A percentile compares a stretch with the other conserved stretches of the same genome.
These are phyloP conservation scores for Craseonycteris thonglongyai DNA, from an alignment of 2,113 vertebrate species.

Conservation along the genomic window DNA sequence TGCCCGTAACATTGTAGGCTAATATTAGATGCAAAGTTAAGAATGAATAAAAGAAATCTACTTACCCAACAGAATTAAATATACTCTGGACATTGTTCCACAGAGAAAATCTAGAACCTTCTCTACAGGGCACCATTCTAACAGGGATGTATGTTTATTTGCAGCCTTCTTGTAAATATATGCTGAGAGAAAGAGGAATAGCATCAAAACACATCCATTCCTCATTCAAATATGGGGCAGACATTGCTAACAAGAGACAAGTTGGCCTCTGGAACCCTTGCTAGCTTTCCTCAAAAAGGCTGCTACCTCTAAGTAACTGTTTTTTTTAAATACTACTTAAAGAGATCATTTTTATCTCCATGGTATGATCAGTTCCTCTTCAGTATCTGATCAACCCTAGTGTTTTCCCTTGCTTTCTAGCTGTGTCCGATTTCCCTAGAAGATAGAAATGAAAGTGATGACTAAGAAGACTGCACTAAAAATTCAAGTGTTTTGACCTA, in stretches of 20 bases:
- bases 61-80: not conserved
- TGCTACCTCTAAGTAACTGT: not conserved
- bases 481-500: slow-evolving; percentile 57
- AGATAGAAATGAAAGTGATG: slow-evolving; percentile 64
- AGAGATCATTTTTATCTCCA: slow-evolving; percentile 31
- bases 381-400: slow-evolving; percentile 44
- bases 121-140: not conserved
- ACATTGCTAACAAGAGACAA: not conserved
- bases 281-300: not conserved
- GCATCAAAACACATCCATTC: not conserved
- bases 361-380: slow-evolving; percentile 40
- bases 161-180: not conserved
- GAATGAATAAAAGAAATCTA: slow-evolving; percentile 2
- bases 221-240: not conserved
- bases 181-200: not conserved
- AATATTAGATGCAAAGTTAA: not conserved
- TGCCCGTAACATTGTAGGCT: not conserved
- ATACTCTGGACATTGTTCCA: not conserved
- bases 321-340: not conserved
- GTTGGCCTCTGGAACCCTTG: not conserved
- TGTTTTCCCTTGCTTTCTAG: slow-evolving; percentile 57
- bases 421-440: slow-evolving; percentile 62
- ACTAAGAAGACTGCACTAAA: slow-evolving; percentile 47
- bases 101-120: not conserved
- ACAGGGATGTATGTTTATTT: not conserved